Evolutionary conservation across 2,113 vertebrate genomes (phyloP).

Genomic region (Erinaceus europaeus): DNA sequence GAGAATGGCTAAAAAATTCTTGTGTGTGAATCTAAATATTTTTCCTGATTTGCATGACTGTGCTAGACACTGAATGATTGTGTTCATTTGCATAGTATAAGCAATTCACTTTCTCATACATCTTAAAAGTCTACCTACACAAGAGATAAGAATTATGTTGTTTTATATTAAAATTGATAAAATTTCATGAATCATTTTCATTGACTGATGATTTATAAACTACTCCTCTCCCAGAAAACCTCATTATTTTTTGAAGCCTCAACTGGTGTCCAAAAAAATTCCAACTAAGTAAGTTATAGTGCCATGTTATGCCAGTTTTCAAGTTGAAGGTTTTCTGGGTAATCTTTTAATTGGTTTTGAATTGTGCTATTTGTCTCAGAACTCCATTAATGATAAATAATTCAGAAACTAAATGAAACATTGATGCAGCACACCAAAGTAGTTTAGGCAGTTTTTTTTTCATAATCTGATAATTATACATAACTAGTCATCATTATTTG

Average conservation of each 20-base stretch:
- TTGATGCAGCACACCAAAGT: conserved; percentile 50
- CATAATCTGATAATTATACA: conserved; percentile 76
- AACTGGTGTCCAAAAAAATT: conserved; percentile 22
- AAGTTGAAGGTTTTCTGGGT: conserved; percentile 57
- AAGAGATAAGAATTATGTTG: conserved; percentile 72
- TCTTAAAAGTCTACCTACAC: conserved; percentile 72
- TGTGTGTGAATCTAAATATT: conserved; percentile 68
- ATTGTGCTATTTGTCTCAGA: conserved; percentile 63
- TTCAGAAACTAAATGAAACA: conserved; percentile 62
- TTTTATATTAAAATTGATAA: conserved; percentile 75
- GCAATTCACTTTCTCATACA: conserved; percentile 70
- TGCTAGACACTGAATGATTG: conserved; percentile 76
- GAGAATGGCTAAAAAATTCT: conserved; percentile 62
- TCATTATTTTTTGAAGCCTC: conserved; percentile 64
- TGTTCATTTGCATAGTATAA: conserved; percentile 73
- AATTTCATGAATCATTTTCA: conserved; percentile 74
- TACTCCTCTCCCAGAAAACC: conserved; percentile 45
- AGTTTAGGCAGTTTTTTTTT: conserved; percentile 47
- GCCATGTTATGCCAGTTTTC: conserved; percentile 38
- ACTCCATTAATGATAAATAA: conserved; percentile 67
- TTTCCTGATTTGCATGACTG: conserved; percentile 67
- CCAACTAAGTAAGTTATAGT: conserved; percentile 40
- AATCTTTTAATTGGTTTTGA: conserved; percentile 72
- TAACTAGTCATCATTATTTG: conserved; percentile 76
- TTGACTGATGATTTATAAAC: conserved; percentile 67